These are phyloP conservation scores for Typhlomys cinereus DNA, from an alignment of 2,113 vertebrate genomes.

Conservation along the genomic window DNA sequence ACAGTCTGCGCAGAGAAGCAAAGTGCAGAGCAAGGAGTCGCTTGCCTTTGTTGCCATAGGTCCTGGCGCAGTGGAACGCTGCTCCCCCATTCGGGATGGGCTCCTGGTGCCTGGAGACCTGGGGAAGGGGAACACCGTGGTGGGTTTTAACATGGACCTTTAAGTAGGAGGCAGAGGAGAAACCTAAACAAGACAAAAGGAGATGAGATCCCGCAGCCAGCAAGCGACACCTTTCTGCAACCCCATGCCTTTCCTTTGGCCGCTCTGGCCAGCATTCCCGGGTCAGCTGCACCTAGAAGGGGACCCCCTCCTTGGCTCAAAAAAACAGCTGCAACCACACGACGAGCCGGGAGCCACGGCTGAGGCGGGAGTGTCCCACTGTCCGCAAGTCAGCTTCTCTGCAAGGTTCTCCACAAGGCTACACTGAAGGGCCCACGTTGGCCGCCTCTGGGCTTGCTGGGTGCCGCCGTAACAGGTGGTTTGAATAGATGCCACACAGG, in stretches of 20 bases:
- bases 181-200: conserved; percentile 98
- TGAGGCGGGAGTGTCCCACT: background rate
- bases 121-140: conserved; percentile 97
- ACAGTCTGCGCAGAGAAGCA: conserved; percentile 86
- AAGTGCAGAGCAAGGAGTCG: conserved; percentile 91
- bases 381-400: conserved; percentile 41
- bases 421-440: background rate
- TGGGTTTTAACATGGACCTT: conserved; percentile 99
- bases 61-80: conserved; percentile 99
- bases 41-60: conserved; percentile 99
- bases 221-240: conserved; percentile 85
- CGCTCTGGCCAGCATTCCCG: conserved; percentile 57
- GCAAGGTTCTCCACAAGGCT: conserved; percentile 28
- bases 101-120: conserved; percentile 97
- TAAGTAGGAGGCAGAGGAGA: conserved; percentile 99
- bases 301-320: conserved; percentile 55
- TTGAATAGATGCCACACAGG: background rate
- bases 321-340: conserved; percentile 27
- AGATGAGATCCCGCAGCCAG: conserved; percentile 91
- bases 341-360: conserved; percentile 45
- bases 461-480: background rate
- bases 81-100: conserved; percentile 97
- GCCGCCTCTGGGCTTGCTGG: background rate
- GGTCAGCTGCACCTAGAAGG: conserved; percentile 63
- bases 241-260: conserved; percentile 78